phyloP scores from a whole-genome alignment of 2,797 vertebrate species.

The Oreochromis grahami region DNA sequence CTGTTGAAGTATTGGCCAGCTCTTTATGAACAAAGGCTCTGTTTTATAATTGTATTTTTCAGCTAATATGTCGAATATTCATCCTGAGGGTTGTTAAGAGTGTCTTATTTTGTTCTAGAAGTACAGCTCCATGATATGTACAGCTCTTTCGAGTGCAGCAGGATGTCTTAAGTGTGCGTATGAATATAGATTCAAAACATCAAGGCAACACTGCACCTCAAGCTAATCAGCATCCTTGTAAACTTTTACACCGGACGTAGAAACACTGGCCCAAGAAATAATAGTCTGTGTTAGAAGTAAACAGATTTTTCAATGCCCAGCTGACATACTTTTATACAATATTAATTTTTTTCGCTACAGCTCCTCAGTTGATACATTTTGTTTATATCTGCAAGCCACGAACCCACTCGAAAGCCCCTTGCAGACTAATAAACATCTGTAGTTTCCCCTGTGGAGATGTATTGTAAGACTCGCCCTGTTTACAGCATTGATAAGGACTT shows the following conservation, averaged over 20 bases:
- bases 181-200: neutral
- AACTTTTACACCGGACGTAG: neutral
- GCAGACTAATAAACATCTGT: neutral
- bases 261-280: neutral
- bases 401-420: neutral
- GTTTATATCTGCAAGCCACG: neutral
- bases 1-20: neutral
- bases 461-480: neutral
- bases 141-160: neutral
- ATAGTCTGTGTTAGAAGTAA: neutral
- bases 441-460: neutral
- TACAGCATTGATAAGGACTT: neutral
- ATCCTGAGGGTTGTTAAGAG: neutral
- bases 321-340: neutral
- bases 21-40: neutral
- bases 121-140: neutral
- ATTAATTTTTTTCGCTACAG: neutral
- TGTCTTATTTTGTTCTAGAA: neutral
- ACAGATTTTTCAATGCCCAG: neutral
- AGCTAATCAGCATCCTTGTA: neutral
- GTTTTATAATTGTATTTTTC: constrained; percentile 17
- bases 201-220: neutral
- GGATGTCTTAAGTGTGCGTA: neutral
- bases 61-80: constrained; percentile 37
- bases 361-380: neutral